Conservation (phyloP, 2,113 vertebrate species). For the Lepidothrix coronata region DNA sequence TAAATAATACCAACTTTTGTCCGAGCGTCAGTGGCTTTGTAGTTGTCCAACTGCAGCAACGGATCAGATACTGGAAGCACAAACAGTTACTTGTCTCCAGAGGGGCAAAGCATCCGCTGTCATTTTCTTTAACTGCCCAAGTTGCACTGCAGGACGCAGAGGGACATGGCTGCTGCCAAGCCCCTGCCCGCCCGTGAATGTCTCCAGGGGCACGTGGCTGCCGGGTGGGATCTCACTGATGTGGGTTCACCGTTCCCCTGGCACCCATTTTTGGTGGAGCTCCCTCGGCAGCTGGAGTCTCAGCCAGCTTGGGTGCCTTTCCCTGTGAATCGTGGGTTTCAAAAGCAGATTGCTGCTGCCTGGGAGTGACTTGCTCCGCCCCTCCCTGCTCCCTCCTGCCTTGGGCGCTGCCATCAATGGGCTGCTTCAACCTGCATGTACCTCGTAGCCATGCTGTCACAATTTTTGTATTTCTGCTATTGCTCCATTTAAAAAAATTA, state of each 20-base stretch:
- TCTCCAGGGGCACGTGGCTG: accelerated
- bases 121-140: accelerated
- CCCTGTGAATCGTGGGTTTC: accelerated
- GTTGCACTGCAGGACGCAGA: neutral
- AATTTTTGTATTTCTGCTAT: neutral
- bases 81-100: neutral
- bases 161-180: neutral
- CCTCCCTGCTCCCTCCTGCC: neutral
- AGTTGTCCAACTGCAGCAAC: neutral
- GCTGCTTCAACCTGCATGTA: neutral
- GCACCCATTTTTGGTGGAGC: neutral
- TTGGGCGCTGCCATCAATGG: accelerated
- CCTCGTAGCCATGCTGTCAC: neutral
- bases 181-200: too few relatives aligned
- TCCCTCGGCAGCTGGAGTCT: neutral
- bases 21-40: neutral
- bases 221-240: accelerated
- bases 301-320: neutral
- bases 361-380: too few relatives aligned
- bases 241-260: accelerated
- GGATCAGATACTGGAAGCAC: neutral
- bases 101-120: accelerated
- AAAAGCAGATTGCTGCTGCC: neutral
- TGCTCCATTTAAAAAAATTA: neutral
- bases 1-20: neutral